Base-by-base conservation (phyloP, 2,888 invertebrate species). In the Mactromeris polynyma region DNA sequence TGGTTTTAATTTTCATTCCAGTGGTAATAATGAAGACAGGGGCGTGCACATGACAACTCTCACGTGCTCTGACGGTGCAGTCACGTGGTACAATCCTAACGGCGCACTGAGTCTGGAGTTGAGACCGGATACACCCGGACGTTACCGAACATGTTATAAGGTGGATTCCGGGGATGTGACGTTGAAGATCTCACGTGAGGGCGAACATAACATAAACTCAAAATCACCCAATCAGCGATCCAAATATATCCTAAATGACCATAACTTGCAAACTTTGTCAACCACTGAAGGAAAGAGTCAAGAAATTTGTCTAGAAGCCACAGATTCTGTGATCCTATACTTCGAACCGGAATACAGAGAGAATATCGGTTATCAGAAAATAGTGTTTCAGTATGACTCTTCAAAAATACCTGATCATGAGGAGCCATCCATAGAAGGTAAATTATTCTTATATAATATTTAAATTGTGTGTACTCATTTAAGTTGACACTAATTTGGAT, bases 31-130 rank as follows among this genome's bases (percentile, higher is more conserved):
- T 73, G 86, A 79, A 26, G 90, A 85, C 26, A 83, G 81, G 21
- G 94, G 92, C 4, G 93, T 95, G 2, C 89, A 90, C 36, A 91
- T 87, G 64, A 85, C 93, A 33, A 90, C 91, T 3, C 91, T 93
- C 77, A 64, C 88, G 14, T 95, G 95, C 83, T 85, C 89, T 9
- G 93, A 93, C 79, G 95, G 95, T 9, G 88, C 87, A n/a, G 86
- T 95, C 80, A 93, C 88, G 64, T 95, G 95, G 95, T 89, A 91
- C 78, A 94, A 93, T 82, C 93, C 94, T 14, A 92, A 90, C 38
- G 94, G 93, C 21, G 94, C 93, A 0, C 87, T 95, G n/a, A 86
- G 94, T 58, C 69, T 95, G 4, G 92, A 93, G 36, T 83, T 95
- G 1, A 86, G 88, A 36, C 94, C 94, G 26, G 86, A 87, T 21